A percentile compares a stretch with the other conserved stretches of the same genome.
Evolutionary conservation across 2,113 vertebrate species (phyloP).

Genomic region (Regulus satrapa): DNA sequence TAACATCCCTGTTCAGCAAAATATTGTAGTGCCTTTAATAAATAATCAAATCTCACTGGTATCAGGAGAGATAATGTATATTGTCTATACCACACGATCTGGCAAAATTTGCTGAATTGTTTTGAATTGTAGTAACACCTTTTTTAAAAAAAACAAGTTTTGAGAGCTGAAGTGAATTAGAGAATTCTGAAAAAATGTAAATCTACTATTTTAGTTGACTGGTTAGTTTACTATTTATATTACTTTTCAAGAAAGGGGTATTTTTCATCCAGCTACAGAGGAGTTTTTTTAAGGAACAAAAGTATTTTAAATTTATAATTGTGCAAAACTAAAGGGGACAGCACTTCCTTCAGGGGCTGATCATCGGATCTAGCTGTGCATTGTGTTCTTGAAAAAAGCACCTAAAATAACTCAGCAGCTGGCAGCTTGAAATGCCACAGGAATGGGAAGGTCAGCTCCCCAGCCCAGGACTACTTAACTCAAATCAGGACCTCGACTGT

Average conservation of each 20-base stretch:
- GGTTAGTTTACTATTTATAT: background rate
- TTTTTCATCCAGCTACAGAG: background rate
- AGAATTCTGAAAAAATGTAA: background rate
- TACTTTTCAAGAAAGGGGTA: background rate
- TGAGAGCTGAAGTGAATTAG: background rate
- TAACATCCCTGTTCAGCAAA: background rate
- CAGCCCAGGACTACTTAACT: constrained; percentile 6
- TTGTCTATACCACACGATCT: background rate
- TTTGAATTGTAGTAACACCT: background rate
- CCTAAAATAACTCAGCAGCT: constrained; percentile 39
- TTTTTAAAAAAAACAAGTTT: background rate
- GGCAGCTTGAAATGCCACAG: background rate
- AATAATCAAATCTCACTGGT: background rate
- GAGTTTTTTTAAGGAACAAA: background rate
- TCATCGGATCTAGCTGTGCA: background rate
- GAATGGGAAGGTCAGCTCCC: constrained; percentile 15
- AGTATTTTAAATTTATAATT: background rate
- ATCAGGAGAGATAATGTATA: background rate
- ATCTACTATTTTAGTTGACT: background rate
- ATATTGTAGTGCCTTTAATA: background rate
- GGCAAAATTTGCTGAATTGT: background rate
- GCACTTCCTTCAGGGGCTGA: background rate
- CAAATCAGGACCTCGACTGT: background rate
- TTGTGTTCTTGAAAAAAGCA: constrained; percentile 30
- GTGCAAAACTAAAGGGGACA: background rate